These are phyloP conservation scores for Agrilus biguttatus DNA, from an alignment of 2,888 invertebrate genomes.

Conservation along the genomic window DNA sequence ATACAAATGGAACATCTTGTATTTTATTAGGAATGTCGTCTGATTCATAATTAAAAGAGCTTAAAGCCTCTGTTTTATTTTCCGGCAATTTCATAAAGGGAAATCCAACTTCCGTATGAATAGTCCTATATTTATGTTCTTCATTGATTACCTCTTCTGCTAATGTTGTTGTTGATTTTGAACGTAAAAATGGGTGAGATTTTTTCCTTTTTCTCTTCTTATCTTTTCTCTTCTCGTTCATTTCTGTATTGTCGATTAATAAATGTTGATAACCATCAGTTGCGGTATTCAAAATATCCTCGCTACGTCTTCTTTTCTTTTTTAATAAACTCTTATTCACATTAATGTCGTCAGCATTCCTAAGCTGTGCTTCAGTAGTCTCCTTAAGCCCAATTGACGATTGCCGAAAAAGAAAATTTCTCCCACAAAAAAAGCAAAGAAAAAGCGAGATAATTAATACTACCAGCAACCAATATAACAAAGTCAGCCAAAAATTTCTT, in stretches of 20 bases:
- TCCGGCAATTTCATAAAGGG: slow-evolving; percentile 6
- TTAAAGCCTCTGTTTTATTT: slow-evolving; percentile 1
- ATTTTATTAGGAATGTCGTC: slow-evolving; percentile 4
- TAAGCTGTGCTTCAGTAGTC: slow-evolving; percentile 26
- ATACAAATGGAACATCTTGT: slow-evolving; percentile 24
- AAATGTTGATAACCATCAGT: slow-evolving; percentile 38
- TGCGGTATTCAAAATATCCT: slow-evolving; percentile 47
- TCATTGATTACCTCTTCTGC: slow-evolving; percentile 12
- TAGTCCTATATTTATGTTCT: slow-evolving; percentile 3
- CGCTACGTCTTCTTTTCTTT: slow-evolving; percentile 56
- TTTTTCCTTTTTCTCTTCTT: slow-evolving; percentile 21
- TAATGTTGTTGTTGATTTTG: slow-evolving; percentile 18
- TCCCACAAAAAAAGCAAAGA: slow-evolving; percentile 37
- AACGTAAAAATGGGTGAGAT: slow-evolving; percentile 11
- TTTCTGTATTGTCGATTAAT: slow-evolving; percentile 36
- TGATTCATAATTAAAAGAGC: neutral
- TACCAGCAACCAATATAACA: slow-evolving; percentile 38
- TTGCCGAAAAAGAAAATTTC: slow-evolving; percentile 21
- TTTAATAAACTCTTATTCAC: slow-evolving; percentile 38
- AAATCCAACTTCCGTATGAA: slow-evolving; percentile 6
- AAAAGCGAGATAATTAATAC: slow-evolving; percentile 35
- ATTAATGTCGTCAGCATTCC: slow-evolving; percentile 53
- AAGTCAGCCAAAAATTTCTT: slow-evolving; percentile 48
- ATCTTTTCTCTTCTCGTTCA: slow-evolving; percentile 19
- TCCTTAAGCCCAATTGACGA: slow-evolving; percentile 3